Percentiles rank a stretch among this genome's conserved stretches.
These are phyloP conservation scores for Dynastes maya DNA, from an alignment of 2,888 invertebrate species.

Conservation along the genomic window DNA sequence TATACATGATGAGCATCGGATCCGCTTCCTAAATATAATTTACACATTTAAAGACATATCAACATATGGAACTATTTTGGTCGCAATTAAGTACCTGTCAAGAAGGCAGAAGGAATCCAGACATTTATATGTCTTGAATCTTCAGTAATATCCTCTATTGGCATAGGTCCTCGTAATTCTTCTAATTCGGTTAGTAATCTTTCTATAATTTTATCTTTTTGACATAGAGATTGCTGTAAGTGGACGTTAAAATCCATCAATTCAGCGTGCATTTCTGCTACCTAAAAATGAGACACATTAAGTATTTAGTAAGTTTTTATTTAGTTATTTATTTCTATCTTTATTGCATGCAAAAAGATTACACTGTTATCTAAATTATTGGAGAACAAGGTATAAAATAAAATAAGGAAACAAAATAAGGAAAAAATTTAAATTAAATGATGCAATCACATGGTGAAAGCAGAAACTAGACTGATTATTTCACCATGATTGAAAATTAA, in stretches of 20 bases:
- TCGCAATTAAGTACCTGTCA: constrained; percentile 72
- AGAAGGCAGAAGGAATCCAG: constrained; percentile 91
- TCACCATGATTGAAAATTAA: no score
- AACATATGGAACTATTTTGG: not conserved
- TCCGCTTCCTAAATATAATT: constrained; percentile 71
- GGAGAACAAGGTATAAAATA: no score
- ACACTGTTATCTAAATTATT: no score
- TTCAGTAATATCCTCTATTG: constrained; percentile 70
- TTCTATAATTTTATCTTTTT: constrained; percentile 76
- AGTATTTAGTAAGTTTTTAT: not conserved
- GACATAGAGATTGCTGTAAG: constrained; percentile 81
- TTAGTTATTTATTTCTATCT: no score
- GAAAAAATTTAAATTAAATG: no score
- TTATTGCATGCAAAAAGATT: no score
- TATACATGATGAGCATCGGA: constrained; percentile 91
- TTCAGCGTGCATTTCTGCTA: constrained; percentile 96
- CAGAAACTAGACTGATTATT: no score
- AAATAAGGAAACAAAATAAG: no score
- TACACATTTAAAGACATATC: not conserved
- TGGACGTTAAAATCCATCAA: constrained; percentile 93
- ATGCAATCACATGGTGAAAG: no score
- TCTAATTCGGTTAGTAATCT: constrained; percentile 78
- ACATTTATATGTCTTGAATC: constrained; percentile 78
- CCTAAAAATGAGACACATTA: constrained; percentile 70
- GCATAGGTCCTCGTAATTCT: constrained; percentile 77